Base-by-base conservation (phyloP, 2,797 vertebrate species). In the Muraenolepis orangiensis region DNA sequence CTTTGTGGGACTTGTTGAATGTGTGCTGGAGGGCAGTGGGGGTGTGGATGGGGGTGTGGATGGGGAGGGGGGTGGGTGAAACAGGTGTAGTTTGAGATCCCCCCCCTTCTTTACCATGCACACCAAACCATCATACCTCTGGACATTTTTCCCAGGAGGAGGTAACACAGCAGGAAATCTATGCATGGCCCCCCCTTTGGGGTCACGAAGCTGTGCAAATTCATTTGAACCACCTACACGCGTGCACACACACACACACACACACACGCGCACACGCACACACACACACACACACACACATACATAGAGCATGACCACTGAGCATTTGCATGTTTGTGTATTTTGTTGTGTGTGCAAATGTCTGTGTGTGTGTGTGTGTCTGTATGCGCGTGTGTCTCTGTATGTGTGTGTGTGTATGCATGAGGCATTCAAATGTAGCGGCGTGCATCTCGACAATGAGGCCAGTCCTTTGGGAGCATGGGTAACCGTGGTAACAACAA, bases 121-220 rank as follows among this genome's bases (percentile, higher is more conserved):
- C 42, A 46, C 42, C 13, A 13, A 46, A 18, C 13, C 82, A 76
- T 80, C 86, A 84, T 74, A 67, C 72, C 46, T 69, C 23, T 70
- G 77, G 36, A 76, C 82, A 66, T 81, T 82, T 86, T 83, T 82
- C 85, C 87, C 82, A 76, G 86, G 86, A 86, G 76, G 79, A 71
- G 32, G 77, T 81, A 90, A 87, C 70, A 73, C 69, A 71, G 86
- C 79, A 66, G 80, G 82, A 91, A 91, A 92, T 89, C 82, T 84
- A 85, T 89, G 84, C 82, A 83, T 42, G 40, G 40, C 40, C 74
- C 74, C 76, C 67, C 78, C 68, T 72, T 74, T 82, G 82, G 85
- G 83, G 86, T 83, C 82, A 77, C 78, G 77, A 84, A 79, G 81
- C 74, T 74, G 72, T 57, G 74, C 74, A 74, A 85, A 91, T 88